Base-by-base conservation (phyloP, 2,113 vertebrate genomes). In the Mustela nigripes region DNA sequence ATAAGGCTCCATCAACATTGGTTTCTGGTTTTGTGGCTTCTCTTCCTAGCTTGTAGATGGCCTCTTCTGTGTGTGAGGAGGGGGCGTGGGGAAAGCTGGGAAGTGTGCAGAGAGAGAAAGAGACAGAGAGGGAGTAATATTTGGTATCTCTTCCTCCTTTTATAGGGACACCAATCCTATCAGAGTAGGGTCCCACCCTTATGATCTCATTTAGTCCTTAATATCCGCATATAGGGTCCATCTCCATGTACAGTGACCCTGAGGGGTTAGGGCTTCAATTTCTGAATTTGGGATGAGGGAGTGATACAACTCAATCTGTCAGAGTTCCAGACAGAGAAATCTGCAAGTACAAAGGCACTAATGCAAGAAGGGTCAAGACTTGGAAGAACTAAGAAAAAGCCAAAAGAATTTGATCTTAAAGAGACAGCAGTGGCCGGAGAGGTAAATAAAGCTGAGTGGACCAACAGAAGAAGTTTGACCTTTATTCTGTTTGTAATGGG, bases 241-340 rank as follows among this genome's bases (percentile, higher is more conserved):
- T 86, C 62, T 71, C 84, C 26, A 84, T 14, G 83, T 28, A 60
- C 14, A 95, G 63, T 33, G 14, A 62, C 10, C 0, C 8, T 53
- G n/a, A 26, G 21, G 42, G 19, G 58, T 62, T 50, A n/a, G 82
- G n/a, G 19, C 26, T 86, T 96, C 42, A 11, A 71, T 10, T n/a
- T 48, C 42, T 4, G 53, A 65, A 63, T n/a, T 81, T 39, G 19
- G 1, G 14, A 15, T 0, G 1, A 5, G 22, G 16, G 28, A 24
- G 22, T 24, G 4, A 60, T n/a, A 67, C 22, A 76, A 22, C 33
- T 93, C 28, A 45, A 19, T 45, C 56, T 19, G 1, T 74, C 33
- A 67, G 33, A 45, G 22, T 60, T 60, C 33, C 62, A 94, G 80
- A 21, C 62, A 86, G 8, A 83, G 33, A 80, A 93, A 78, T 84